Conservation (phyloP, 2,113 vertebrate genomes). For the Petromus typicus region DNA sequence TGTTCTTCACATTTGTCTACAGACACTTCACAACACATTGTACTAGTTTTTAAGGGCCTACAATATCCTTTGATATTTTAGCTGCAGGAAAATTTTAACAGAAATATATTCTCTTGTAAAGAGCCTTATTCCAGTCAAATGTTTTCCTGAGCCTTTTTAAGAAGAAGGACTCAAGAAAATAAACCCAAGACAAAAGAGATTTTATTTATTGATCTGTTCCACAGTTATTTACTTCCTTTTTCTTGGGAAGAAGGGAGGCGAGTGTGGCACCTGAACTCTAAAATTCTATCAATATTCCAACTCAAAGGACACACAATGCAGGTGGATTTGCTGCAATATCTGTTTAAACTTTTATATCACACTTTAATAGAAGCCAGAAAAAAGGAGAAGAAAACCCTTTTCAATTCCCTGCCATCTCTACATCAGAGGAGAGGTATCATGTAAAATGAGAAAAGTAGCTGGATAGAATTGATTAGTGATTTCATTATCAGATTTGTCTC, state of each 20-base stretch:
- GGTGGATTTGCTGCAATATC: background rate
- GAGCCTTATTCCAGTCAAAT: background rate
- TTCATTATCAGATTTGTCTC: constrained; percentile 1
- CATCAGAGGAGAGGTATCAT: background rate
- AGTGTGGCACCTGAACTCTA: background rate
- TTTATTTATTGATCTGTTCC: background rate
- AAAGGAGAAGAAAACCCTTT: background rate
- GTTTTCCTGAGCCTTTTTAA: background rate
- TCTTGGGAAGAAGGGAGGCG: background rate
- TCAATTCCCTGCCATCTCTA: background rate
- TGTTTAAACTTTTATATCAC: constrained; percentile 20
- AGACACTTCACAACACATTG: background rate
- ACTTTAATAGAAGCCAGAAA: constrained; percentile 6
- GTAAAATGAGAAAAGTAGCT: constrained; percentile 8
- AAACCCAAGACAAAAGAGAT: background rate
- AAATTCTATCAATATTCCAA: background rate
- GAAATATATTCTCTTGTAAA: background rate
- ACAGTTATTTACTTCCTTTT: background rate
- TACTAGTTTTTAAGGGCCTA: background rate
- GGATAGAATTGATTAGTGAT: background rate
- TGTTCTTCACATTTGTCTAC: background rate
- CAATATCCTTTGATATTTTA: background rate
- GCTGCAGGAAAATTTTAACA: background rate
- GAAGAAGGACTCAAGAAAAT: background rate
- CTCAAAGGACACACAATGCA: background rate